phyloP scores from a whole-genome alignment of 2,113 vertebrate genomes.

The Turnix velox region DNA sequence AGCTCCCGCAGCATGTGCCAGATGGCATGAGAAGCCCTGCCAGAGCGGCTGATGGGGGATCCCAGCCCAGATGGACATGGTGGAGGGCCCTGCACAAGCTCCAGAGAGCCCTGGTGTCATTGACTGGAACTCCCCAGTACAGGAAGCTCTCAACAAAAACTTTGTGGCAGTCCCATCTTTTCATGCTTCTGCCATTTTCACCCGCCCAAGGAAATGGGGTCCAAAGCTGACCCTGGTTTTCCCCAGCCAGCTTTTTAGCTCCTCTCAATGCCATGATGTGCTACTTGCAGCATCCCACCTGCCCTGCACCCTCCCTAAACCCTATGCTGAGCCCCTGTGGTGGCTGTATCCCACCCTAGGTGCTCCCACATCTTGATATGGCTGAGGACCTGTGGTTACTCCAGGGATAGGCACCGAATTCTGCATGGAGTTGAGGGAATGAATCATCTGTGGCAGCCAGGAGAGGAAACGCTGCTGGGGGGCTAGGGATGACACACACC shows the following conservation, averaged over 20 bases:
- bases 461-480: background rate
- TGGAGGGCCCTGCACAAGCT: background rate
- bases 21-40: background rate
- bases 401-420: rapidly evolving
- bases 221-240: rapidly evolving
- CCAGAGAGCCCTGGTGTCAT: background rate
- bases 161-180: background rate
- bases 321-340: background rate
- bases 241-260: background rate
- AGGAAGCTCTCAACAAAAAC: background rate
- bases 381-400: rapidly evolving
- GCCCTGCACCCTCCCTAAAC: no score
- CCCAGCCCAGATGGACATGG: constrained; percentile 34
- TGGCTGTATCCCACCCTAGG: background rate
- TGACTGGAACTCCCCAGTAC: background rate
- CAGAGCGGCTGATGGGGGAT: constrained; percentile 36
- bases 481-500: rapidly evolving
- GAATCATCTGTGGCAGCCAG: background rate
- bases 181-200: background rate
- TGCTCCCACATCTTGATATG: rapidly evolving
- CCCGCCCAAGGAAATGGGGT: rapidly evolving
- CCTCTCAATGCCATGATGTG: background rate
- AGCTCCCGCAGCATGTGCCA: background rate
- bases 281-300: background rate
- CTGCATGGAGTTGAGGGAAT: background rate